Evolutionary conservation across 2,888 invertebrate species (phyloP), one percentile per base, ranked within the genome.

Genomic region (Endomychus coccineus): DNA sequence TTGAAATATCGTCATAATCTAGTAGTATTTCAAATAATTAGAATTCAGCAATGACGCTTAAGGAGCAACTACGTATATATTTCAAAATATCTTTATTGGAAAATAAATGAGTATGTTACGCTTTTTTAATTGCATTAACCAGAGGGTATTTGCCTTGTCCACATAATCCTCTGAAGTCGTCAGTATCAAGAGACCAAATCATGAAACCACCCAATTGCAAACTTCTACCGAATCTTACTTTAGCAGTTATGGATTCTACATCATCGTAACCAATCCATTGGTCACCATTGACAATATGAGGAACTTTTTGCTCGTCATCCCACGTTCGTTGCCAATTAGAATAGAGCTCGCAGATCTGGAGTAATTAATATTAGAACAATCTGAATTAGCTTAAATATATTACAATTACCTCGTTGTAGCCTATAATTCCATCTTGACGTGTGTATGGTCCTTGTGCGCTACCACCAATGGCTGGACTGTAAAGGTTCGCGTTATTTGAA

Each of bases 241-340:
- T 78, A 1, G 54, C 44, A 3, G 48, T 47, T 3, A 77, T 53
- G 4, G 80, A 80, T 22, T 62, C 52, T n/a, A 54, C 51, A 47
- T 77, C 65, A 37, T 84, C 83, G 46, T 71, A 83, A 1, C 80
- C 76, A 4, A 82, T 67, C 83, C 83, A 84, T 53, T 77, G 69
- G 9, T 64, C 62, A 4, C 65, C 71, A 11, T 59, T 64, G 40
- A 69, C 67, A 1, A 76, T 74, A 50, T 77, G 82, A 0, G 81
- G 79, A 0, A 77, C 66, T 39, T 62, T 49, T 42, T 69, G 66
- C 33, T 59, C 52, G 1, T 52, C 41, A 27, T 68, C 64, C 44
- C 59, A 62, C 13, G 52, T 50, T 13, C 60, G 58, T 9, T 44
- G 39, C 27, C 53, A 54, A 25, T 46, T 34, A 12, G 37, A 23